Evolutionary conservation across 2,797 vertebrate species (phyloP), one percentile per base, ranked within the genome.

Genomic region (Phrynocephalus guinanensis): DNA sequence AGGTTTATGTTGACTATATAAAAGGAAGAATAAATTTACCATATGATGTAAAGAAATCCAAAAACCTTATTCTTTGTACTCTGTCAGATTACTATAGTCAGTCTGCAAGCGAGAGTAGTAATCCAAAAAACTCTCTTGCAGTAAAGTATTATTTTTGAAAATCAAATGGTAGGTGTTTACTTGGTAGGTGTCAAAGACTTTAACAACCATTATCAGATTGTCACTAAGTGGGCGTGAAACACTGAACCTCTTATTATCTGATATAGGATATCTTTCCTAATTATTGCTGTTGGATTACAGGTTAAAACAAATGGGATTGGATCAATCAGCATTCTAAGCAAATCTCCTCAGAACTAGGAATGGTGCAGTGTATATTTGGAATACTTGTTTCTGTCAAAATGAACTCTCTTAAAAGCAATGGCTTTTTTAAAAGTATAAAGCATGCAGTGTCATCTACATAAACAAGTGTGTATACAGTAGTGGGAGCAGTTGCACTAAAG

Each of bases 281-380:
- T 93, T 93, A 91, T 68, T 78, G 75, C 10, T 56, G 48, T 87
- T 91, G 81, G 89, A 91, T 86, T 92, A 93, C 91, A 90, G 85
- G 70, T 60, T 73, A 91, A 88, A 89, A 90, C 90, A 93, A 94
- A 91, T 90, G 91, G 92, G 83, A 81, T 88, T 82, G 67, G 33
- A 56, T 95, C 89, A 93, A 90, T 79, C 84, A 90, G 87, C 87
- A 92, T 81, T 91, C 1, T 93, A 94, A 94, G 88, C 86, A 92
- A 90, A 44, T 89, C 2, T 83, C 50, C 92, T 90, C 75, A 87
- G 10, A 91, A 87, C 75, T 66, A 30, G 66, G 30, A 30, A 72
- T 85, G 50, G 60, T 86, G 15, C 52, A 91, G 87, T 86, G 44
- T 91, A 38, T 5, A 76, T 91, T 79, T 89, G 77, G 67, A 89